A percentile compares a stretch with the other conserved stretches of the same genome.
These are phyloP conservation scores for Boulengeromyrus knoepffleri DNA, from an alignment of 2,113 vertebrate species.

Conservation along the genomic window DNA sequence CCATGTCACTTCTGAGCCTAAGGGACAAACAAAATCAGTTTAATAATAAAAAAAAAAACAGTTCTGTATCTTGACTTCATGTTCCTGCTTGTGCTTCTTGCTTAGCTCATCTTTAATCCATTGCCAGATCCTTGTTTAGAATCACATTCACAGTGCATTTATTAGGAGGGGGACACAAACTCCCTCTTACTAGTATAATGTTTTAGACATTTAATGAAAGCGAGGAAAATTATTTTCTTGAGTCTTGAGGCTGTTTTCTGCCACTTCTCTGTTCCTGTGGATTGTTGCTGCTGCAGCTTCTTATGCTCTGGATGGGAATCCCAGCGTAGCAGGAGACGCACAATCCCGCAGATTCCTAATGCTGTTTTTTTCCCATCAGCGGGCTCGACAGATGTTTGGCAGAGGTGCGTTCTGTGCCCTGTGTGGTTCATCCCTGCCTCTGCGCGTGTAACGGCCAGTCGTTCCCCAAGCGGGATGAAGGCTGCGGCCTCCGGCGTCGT, in stretches of 20 bases:
- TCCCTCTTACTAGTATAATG: background rate
- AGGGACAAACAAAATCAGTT: background rate
- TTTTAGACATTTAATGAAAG: background rate
- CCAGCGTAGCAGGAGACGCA: background rate
- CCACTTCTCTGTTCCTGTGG: background rate
- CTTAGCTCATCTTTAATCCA: background rate
- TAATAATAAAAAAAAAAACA: background rate
- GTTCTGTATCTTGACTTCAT: background rate
- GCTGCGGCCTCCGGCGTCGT: background rate
- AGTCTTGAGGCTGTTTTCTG: background rate
- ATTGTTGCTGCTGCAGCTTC: background rate
- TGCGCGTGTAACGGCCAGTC: background rate
- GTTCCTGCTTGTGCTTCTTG: background rate
- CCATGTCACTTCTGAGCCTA: background rate
- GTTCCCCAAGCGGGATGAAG: background rate
- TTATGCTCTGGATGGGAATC: background rate
- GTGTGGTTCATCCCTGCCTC: background rate
- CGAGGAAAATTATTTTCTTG: background rate
- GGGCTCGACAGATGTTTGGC: background rate
- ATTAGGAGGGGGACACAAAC: too few species aligned
- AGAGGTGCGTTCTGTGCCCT: background rate
- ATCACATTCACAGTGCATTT: background rate
- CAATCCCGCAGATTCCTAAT: background rate
- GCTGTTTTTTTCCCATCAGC: background rate
- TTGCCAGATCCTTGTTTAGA: background rate